Percentiles rank a stretch among this genome's conserved stretches.
These are phyloP conservation scores for Zaprionus ghesquierei DNA, from an alignment of 1,140 invertebrate species.

Conservation along the genomic window DNA sequence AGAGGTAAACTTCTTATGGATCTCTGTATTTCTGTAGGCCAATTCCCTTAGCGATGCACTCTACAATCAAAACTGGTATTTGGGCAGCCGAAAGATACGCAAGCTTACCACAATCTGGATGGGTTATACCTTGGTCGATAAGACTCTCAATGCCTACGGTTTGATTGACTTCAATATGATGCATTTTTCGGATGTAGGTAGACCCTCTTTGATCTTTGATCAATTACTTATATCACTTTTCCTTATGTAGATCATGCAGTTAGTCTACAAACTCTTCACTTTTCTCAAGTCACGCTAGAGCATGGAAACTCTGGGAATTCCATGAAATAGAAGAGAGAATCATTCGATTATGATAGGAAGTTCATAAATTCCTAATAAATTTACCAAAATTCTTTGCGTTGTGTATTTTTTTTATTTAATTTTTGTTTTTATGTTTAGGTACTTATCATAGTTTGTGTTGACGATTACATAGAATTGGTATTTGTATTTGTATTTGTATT, in stretches of 20 bases:
- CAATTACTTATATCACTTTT: not conserved
- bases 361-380: not conserved
- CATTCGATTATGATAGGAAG: not conserved
- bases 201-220: not conserved
- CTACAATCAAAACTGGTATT: conserved; percentile 46
- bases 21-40: conserved; percentile 19
- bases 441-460: conserved; percentile 47
- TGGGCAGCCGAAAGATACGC: conserved; percentile 36
- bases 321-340: too few species aligned
- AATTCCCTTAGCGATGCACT: conserved; percentile 11
- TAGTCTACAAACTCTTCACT: conserved; percentile 58
- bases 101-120: conserved; percentile 51
- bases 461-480: conserved; percentile 69
- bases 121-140: conserved; percentile 38
- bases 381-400: not conserved
- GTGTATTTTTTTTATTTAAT: conserved; percentile 1
- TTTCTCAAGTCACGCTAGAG: conserved; percentile 48
- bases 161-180: conserved; percentile 59
- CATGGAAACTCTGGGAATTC: too few species aligned
- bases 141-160: conserved; percentile 44
- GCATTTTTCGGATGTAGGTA: conserved; percentile 54
- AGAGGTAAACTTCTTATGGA: too few species aligned
- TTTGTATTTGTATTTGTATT: too few species aligned
- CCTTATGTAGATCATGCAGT: conserved; percentile 50
- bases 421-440: conserved; percentile 31